A percentile compares a stretch with the other conserved stretches of the same genome.
phyloP scores from a whole-genome alignment of 2,797 vertebrate species.

The Oreortyx pictus region DNA sequence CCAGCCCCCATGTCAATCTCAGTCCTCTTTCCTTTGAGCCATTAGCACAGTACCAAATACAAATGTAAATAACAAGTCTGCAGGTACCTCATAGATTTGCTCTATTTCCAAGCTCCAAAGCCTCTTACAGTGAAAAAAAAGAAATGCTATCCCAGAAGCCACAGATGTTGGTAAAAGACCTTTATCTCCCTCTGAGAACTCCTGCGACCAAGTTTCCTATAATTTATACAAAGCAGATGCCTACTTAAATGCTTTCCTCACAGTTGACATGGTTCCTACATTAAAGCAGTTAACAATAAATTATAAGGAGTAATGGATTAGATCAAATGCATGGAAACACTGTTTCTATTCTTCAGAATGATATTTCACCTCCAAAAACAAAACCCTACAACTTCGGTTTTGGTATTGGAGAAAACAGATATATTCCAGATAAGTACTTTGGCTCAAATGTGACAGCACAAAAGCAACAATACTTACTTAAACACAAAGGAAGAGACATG shows the following conservation, averaged over 20 bases:
- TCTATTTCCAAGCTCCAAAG: slow-evolving; percentile 11
- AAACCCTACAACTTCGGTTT: neutral
- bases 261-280: slow-evolving; percentile 39
- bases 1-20: neutral
- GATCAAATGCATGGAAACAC: slow-evolving; percentile 49
- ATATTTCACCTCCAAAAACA: slow-evolving; percentile 1
- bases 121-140: neutral
- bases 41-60: slow-evolving; percentile 17
- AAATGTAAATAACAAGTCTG: slow-evolving; percentile 11
- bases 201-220: slow-evolving; percentile 25
- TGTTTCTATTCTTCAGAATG: slow-evolving; percentile 35
- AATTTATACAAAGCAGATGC: slow-evolving; percentile 65
- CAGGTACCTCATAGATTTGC: neutral
- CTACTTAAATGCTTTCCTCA: slow-evolving; percentile 54
- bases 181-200: slow-evolving; percentile 42
- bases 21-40: slow-evolving; percentile 4
- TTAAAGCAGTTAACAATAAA: slow-evolving; percentile 61
- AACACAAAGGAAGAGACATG: slow-evolving; percentile 50
- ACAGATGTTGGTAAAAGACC: slow-evolving; percentile 20
- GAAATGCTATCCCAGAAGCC: neutral
- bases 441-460: slow-evolving; percentile 13
- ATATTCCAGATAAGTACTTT: slow-evolving; percentile 32
- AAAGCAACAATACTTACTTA: slow-evolving; percentile 68
- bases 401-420: neutral
- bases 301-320: slow-evolving; percentile 50